phyloP scores from a whole-genome alignment of 2,888 invertebrate species.

The Polydrusus pterygomalis region DNA sequence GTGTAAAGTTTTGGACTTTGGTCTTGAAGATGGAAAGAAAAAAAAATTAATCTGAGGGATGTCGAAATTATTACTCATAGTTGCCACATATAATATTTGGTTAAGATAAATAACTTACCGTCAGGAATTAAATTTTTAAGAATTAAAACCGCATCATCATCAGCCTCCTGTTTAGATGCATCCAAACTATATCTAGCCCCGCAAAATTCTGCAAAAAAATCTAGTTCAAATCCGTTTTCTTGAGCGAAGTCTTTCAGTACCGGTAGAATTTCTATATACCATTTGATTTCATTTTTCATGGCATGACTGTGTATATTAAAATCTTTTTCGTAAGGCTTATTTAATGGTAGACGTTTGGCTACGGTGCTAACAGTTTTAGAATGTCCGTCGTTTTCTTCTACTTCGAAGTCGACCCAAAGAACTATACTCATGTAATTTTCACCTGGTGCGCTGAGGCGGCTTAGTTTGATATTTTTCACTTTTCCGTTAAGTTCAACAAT shows the following conservation, averaged over 20 bases:
- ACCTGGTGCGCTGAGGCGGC: slow-evolving; percentile 45
- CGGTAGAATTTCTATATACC: slow-evolving; percentile 49
- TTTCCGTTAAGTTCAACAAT: slow-evolving; percentile 17
- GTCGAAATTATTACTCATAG: too few species aligned
- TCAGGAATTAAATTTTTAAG: slow-evolving; percentile 50
- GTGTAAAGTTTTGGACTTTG: too few species aligned
- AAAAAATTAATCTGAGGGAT: too few species aligned
- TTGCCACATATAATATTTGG: not conserved
- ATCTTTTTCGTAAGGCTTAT: not conserved
- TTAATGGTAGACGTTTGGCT: slow-evolving; percentile 44
- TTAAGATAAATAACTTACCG: slow-evolving; percentile 39
- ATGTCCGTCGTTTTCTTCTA: slow-evolving; percentile 47
- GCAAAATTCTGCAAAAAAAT: slow-evolving; percentile 44
- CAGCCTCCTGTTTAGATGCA: slow-evolving; percentile 38
- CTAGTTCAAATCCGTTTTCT: slow-evolving; percentile 27
- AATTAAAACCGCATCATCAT: slow-evolving; percentile 51
- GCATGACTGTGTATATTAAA: not conserved
- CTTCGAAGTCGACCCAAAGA: slow-evolving; percentile 39
- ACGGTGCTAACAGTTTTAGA: slow-evolving; percentile 44
- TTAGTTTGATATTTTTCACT: slow-evolving; percentile 32
- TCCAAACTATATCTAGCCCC: slow-evolving; percentile 50
- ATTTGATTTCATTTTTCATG: slow-evolving; percentile 48
- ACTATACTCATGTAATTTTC: slow-evolving; percentile 53
- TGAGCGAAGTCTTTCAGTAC: slow-evolving; percentile 43
- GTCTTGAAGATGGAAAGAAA: too few species aligned